Conservation (phyloP, 2,888 invertebrate species). For the Gastrophysa polygoni region DNA sequence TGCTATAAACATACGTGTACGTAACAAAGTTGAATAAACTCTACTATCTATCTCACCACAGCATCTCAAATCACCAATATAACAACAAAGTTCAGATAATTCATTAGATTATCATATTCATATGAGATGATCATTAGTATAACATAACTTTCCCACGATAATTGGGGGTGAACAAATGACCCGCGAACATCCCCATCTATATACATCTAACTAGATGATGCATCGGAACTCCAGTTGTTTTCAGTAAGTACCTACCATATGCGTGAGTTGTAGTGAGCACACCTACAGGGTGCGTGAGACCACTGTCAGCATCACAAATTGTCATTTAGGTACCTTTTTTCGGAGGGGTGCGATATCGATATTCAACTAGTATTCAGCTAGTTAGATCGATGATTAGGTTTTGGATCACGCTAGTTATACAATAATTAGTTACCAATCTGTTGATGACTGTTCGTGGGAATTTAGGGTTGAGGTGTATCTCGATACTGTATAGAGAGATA, state of each 20-base stretch:
- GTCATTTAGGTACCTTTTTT: conserved; percentile 4
- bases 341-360: conserved; percentile 13
- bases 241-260: conserved; percentile 25
- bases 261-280: conserved; percentile 13
- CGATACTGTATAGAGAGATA: not conserved
- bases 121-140: too few relatives aligned
- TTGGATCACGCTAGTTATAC: conserved; percentile 21
- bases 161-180: conserved; percentile 21
- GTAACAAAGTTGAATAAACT: too few relatives aligned
- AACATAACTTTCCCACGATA: conserved; percentile 25
- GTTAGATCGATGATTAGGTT: conserved; percentile 22
- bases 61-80: too few relatives aligned
- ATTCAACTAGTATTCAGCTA: conserved; percentile 12
- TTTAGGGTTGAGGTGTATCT: conserved; percentile 14
- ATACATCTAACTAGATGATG: conserved; percentile 22
- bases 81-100: too few relatives aligned
- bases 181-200: conserved; percentile 16
- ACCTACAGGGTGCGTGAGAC: conserved; percentile 17
- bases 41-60: too few relatives aligned
- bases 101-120: too few relatives aligned
- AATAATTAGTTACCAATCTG: conserved; percentile 35
- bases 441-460: conserved; percentile 32
- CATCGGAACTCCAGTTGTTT: conserved; percentile 9
- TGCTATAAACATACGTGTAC: too few relatives aligned
- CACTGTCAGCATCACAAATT: conserved; percentile 9